Percentiles rank a stretch among this genome's conserved stretches.
phyloP scores from a whole-genome alignment of 2,113 vertebrate species.

The Urocitellus parryii region DNA sequence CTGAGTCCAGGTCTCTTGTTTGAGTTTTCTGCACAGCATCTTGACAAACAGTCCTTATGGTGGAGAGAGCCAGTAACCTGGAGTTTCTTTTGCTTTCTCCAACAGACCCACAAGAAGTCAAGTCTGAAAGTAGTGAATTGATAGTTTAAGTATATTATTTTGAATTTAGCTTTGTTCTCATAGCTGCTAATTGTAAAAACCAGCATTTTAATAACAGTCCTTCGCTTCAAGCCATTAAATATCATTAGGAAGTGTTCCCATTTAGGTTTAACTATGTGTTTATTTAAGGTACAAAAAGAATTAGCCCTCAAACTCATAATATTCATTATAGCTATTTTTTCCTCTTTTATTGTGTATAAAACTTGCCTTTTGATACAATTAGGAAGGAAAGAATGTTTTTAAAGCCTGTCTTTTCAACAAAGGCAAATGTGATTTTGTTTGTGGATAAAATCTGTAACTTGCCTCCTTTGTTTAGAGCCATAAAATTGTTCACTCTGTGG shows the following conservation, averaged over 20 bases:
- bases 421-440: constrained; percentile 49
- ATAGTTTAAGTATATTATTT: constrained; percentile 52
- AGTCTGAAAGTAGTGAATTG: not conserved
- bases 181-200: constrained; percentile 43
- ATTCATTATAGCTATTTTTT: not conserved
- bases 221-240: constrained; percentile 30
- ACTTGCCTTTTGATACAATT: not conserved
- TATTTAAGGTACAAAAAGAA: constrained; percentile 26
- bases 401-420: constrained; percentile 13
- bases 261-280: not conserved
- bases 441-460: constrained; percentile 35
- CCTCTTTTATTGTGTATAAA: not conserved
- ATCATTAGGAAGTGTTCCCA: not conserved
- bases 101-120: constrained; percentile 7
- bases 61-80: not conserved
- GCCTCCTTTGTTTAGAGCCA: not conserved
- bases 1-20: not conserved
- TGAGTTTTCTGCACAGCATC: not conserved
- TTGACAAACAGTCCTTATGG: too few relatives aligned
- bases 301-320: not conserved
- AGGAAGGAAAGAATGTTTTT: constrained; percentile 7
- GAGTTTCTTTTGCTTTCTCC: not conserved
- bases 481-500: not conserved
- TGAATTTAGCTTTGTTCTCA: constrained; percentile 58
- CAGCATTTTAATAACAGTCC: not conserved